phyloP scores from a whole-genome alignment of 2,888 invertebrate genomes.

The Chydorus sphaericus region DNA sequence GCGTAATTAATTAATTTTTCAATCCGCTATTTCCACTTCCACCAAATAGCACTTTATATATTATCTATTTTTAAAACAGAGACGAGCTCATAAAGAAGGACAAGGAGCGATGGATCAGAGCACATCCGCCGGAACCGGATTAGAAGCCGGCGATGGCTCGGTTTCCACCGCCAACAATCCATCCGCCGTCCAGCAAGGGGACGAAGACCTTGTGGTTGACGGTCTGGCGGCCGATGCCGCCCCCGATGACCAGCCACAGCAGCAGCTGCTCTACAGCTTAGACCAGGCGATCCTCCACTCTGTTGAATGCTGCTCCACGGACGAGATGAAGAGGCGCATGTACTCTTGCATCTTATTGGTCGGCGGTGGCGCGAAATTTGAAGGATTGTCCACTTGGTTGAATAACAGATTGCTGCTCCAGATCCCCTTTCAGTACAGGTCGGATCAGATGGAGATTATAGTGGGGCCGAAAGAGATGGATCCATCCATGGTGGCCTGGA shows the following conservation, averaged over 20 bases:
- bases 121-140: not conserved
- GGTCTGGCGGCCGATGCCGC: conserved; percentile 24
- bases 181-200: conserved; percentile 22
- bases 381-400: conserved; percentile 70
- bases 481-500: conserved; percentile 79
- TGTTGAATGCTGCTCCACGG: conserved; percentile 74
- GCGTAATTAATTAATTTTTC: conserved; percentile 33
- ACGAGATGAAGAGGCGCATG: conserved; percentile 85
- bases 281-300: conserved; percentile 84
- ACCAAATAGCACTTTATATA: not conserved
- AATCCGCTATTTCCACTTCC: not conserved
- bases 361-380: conserved; percentile 80
- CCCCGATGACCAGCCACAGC: conserved; percentile 27
- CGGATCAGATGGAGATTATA: conserved; percentile 72
- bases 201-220: conserved; percentile 50
- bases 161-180: conserved; percentile 27
- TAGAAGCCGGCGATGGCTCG: no score
- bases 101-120: conserved; percentile 1
- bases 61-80: not conserved
- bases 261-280: conserved; percentile 47
- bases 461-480: conserved; percentile 85
- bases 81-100: conserved; percentile 6
- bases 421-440: conserved; percentile 16
- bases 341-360: conserved; percentile 81
- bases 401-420: conserved; percentile 72